Base-by-base conservation (phyloP, 1,140 invertebrate genomes). In the Meloidogyne floridensis region DNA sequence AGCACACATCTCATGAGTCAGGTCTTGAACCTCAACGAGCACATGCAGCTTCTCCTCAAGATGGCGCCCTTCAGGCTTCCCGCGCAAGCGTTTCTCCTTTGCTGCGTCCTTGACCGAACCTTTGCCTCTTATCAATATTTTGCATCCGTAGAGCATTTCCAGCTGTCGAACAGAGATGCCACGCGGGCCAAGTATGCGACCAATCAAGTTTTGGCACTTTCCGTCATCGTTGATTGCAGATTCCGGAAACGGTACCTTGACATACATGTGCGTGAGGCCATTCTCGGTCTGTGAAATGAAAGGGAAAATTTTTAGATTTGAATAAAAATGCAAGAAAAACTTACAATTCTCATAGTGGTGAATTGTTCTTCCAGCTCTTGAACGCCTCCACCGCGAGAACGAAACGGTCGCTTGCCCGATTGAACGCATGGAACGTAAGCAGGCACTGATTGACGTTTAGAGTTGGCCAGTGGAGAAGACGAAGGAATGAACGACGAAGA, bases 41-140 rank as follows among this genome's bases (percentile, higher is more conserved):
- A 99, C 97, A 91, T 99, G 97, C 73, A 99, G 92, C 87, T 98
- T 96, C 91, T 99, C 97, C 88, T 96, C 96, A 89, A 99, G 92
- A 91, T 99, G 97, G 91, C 99, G 97, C 96, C 97, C 99, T 92
- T 98, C 98, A 75, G 96, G 95, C 92, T 98, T 99, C 80, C 97
- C 97, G 20, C 82, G 82, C 42, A 83, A 65, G 18, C 72, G 73
- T 11, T 59, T 53, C 71, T 83, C 82, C 18, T 81, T 82, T 72
- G 20, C 56, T 18, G 77, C 70, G 53, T 83, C 79, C 82, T 83
- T 83, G 47, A 98, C 98, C 72, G 96, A 98, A 15, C 97, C 97
- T 92, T 96, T 96, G 87, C 97, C 97, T 92, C 97, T 93, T 83
- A 99, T 96, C 96, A 99, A 98, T 87, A 99, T 98, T 94, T 98